These are phyloP conservation scores for Danio tinwini DNA, from an alignment of 2,797 vertebrate genomes.

Conservation along the genomic window DNA sequence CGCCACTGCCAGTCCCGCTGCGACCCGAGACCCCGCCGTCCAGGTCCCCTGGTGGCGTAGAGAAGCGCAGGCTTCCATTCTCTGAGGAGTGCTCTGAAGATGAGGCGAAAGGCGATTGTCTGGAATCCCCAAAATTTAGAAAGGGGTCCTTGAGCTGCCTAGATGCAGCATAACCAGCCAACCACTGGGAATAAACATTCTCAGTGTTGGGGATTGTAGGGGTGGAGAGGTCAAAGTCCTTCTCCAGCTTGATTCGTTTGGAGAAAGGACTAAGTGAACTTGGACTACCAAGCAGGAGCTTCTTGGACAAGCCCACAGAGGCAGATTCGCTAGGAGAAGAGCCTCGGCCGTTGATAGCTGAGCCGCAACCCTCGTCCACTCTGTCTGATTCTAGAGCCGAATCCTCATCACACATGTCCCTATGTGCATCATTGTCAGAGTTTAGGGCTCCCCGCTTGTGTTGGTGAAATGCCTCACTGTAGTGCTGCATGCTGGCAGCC, in stretches of 20 bases:
- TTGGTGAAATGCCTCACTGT: constrained; percentile 95
- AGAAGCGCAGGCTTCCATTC: constrained; percentile 99
- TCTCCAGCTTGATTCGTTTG: constrained; percentile 99
- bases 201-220: constrained; percentile 97
- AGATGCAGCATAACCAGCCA: constrained; percentile 96
- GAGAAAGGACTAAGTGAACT: constrained; percentile 97
- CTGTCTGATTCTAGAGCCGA: constrained; percentile 93
- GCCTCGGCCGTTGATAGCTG: constrained; percentile 90
- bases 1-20: constrained; percentile 97
- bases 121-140: constrained; percentile 97
- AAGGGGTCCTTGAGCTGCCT: constrained; percentile 99
- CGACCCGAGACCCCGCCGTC: constrained; percentile 97
- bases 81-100: constrained; percentile 99
- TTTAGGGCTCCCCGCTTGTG: constrained; percentile 93
- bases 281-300: constrained; percentile 97
- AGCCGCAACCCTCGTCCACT: constrained; percentile 86
- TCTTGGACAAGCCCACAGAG: constrained; percentile 95
- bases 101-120: constrained; percentile 99
- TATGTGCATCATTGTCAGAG: constrained; percentile 85
- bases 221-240: constrained; percentile 96
- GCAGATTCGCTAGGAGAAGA: constrained; percentile 95
- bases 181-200: constrained; percentile 99
- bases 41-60: constrained; percentile 96
- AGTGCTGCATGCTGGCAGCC: constrained; percentile 99
- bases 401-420: constrained; percentile 91